Base-by-base conservation (phyloP, 37 sponge, comb jelly and placozoan genomes). In the Corticium candelabrum region DNA sequence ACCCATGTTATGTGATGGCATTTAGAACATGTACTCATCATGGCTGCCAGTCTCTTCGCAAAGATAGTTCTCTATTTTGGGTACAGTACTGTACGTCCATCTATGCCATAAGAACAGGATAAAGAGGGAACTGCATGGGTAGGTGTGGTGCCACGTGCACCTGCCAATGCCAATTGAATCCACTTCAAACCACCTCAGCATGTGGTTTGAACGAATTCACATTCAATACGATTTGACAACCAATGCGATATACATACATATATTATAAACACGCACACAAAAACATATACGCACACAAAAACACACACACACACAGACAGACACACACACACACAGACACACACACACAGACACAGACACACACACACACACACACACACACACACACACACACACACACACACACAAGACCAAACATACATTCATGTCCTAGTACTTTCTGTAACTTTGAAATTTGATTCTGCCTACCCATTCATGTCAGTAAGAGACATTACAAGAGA, bases 311-410 rank as follows among this genome's bases (percentile, higher is more conserved):
- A 43, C 56, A 43, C 56, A 27, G 4, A 27, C 41, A 39, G 5
- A 27, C 5, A 27, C 29, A 34, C 35, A 34, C 7, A 34, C 77
- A 43, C 11, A 43, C 56, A 11, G 11, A 43, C 56, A 11, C 56
- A 43, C 11, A 43, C 56, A 43, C 40, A 37, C 41, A 76, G 11
- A 35, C 29, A 76, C 41, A 77, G 41, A 50, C 56, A 3, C 5
- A 67, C 5, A 56, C 62, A 56, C 56, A 77, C 67, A 34, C 68
- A 79, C 36, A 69, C 3, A 37, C 68, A 79, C 69, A 31, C 56
- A 32, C 68, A 1, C 31, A 1, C 67, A 5, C 56, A 43, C 56
- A 43, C 56, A 43, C 56, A 43, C 56, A 43, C 5, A 11, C 56
- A 43, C 56, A n/a, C n/a, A n/a, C n/a, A n/a, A n/a, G n/a, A n/a